A percentile compares a stretch with the other conserved stretches of the same genome.
Conservation (phyloP, 2,888 invertebrate genomes). For the Helicoverpa assulta region DNA sequence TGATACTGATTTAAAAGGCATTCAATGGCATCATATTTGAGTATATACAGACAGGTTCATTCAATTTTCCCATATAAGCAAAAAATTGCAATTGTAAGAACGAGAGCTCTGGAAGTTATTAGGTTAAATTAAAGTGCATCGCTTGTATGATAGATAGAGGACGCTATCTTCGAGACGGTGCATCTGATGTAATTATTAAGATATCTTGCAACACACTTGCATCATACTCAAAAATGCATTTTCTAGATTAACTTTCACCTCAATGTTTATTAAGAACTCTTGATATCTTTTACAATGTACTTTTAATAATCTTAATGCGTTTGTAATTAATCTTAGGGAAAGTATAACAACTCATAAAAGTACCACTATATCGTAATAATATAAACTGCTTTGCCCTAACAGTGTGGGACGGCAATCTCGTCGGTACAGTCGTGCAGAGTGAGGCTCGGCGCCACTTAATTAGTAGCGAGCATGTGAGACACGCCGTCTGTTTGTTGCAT, state of each 20-base stretch:
- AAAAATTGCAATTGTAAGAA: too few species aligned
- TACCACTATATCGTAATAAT: neutral
- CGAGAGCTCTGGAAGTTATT: too few species aligned
- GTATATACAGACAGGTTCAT: too few species aligned
- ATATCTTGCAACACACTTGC: neutral
- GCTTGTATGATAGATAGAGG: too few species aligned
- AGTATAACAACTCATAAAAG: neutral
- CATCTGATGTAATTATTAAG: neutral
- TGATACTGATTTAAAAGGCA: too few species aligned
- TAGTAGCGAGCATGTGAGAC: neutral
- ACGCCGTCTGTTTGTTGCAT: neutral
- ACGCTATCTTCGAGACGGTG: neutral
- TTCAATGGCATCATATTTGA: too few species aligned
- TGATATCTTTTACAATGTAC: neutral
- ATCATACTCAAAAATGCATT: constrained; percentile 1
- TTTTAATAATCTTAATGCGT: too few species aligned
- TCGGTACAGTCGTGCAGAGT: neutral
- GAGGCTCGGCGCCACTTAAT: neutral
- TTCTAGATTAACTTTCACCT: neutral
- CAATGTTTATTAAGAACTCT: neutral
- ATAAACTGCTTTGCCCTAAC: neutral
- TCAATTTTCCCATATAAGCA: too few species aligned
- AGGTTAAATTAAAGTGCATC: too few species aligned
- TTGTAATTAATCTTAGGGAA: too few species aligned
- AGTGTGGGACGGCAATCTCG: neutral